Evolutionary conservation across 2,113 vertebrate species (phyloP).

Genomic region (Mastomys coucha): DNA sequence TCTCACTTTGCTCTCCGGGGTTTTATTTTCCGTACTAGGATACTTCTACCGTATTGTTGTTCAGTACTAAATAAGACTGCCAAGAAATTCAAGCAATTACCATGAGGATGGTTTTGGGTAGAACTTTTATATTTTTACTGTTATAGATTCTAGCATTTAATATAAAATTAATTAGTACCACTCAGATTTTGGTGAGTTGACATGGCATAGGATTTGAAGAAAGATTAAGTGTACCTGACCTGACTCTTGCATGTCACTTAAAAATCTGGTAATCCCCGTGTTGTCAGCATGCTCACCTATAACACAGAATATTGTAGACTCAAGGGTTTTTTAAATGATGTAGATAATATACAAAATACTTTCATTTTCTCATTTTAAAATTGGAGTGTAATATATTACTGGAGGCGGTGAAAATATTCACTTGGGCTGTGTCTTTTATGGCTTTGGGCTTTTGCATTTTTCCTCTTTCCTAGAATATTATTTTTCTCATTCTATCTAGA

Average conservation of each 20-base stretch:
- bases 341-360: background rate
- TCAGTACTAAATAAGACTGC: background rate
- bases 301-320: background rate
- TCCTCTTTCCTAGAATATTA: background rate
- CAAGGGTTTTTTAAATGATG: background rate
- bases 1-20: background rate
- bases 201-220: background rate
- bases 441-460: background rate
- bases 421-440: background rate
- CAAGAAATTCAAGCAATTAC: background rate
- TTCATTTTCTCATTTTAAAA: slow-evolving; percentile 12
- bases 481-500: background rate
- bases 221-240: background rate
- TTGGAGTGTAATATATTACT: background rate
- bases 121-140: background rate
- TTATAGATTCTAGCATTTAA: background rate
- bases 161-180: background rate
- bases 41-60: background rate
- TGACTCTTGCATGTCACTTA: background rate
- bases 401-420: background rate
- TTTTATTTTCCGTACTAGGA: background rate
- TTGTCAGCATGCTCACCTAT: background rate
- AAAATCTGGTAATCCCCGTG: background rate
- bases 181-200: background rate
- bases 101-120: background rate